Base-by-base conservation (phyloP, 2,888 invertebrate genomes). In the Arge pagana region DNA sequence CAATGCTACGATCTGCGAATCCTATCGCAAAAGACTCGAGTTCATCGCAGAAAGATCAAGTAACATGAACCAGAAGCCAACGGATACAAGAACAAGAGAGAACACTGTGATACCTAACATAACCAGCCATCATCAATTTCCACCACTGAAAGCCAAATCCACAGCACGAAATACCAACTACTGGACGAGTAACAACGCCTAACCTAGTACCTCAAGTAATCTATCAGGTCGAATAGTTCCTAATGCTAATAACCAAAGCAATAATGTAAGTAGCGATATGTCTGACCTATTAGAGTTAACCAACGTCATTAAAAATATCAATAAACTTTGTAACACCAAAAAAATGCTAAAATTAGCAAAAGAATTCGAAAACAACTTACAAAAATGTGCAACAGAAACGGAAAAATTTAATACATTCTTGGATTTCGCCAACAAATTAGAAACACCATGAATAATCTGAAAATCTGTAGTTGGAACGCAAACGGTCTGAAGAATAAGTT, bases 381-480 rank as follows among this genome's bases (percentile, higher is more conserved):
- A 26, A 50, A 33, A 53, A 26, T 52, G 53, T 42, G 18, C 45
- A 16, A 41, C 43, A 40, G 36, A 54, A 21, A 39, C 37, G 7
- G 56, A 54, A 48, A 35, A 54, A 59, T 55, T 60, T 36, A 36
- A 53, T 54, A 41, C 54, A 21, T 55, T 59, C 52, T 21, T 54
- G 13, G 23, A 50, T 2, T 60, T 60, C 24, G 57, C 55, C 24
- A 33, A 57, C 53, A 56, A 48, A 18, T 52, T 56, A 21, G 55
- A 60, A 28, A 31, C 26, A n/a, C 39, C 28, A 59, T 56, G 56
- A 41, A 23, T 16, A 13, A 41, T 15, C 40, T 57, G 11, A 61
- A 21, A 18, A 54, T 63, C 18, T 56, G 56, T 15, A 60, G 58
- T 40, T 62, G 60, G 61, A 61, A 63, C 36, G 62, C 63, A 33